Percentiles rank a stretch among this genome's conserved stretches.
Conservation (phyloP, 2,113 vertebrate species). For the Chloropsis hardwickii region DNA sequence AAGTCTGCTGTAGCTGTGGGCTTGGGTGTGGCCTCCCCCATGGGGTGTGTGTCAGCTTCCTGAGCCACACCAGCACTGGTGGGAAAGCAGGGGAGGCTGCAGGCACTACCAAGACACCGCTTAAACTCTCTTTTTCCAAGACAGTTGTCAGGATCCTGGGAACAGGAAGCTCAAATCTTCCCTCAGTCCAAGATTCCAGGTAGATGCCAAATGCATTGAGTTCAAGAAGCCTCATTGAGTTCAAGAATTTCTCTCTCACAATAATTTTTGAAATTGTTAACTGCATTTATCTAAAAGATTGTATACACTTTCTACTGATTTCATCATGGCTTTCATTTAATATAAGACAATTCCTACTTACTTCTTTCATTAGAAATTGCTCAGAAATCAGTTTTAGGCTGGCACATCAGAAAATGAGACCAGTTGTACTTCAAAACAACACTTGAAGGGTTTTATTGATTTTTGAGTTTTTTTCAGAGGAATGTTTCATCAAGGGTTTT, state of each 20-base stretch:
- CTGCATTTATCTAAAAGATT: background rate
- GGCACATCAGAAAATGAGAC: slow-evolving; percentile 44
- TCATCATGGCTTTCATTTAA: background rate
- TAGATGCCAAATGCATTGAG: background rate
- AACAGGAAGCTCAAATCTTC: background rate
- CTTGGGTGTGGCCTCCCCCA: background rate
- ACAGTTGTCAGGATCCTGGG: background rate
- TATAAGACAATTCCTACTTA: background rate
- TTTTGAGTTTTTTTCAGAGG: background rate
- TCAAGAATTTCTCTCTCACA: background rate
- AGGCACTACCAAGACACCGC: background rate
- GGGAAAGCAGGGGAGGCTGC: background rate
- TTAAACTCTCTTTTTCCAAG: background rate
- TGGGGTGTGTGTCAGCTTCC: background rate
- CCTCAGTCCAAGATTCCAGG: background rate
- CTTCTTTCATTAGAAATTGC: background rate
- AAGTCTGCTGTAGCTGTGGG: background rate
- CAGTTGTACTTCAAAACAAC: slow-evolving; percentile 43
- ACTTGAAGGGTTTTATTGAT: slow-evolving; percentile 65
- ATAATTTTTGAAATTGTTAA: background rate
- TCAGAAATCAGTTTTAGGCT: slow-evolving; percentile 43
- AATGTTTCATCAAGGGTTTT: slow-evolving; percentile 41
- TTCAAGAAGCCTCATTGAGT: background rate
- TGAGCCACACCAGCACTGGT: accelerated
- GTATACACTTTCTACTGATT: background rate